Base-by-base conservation (phyloP, 2,797 vertebrate genomes). In the Aeoliscus strigatus region DNA sequence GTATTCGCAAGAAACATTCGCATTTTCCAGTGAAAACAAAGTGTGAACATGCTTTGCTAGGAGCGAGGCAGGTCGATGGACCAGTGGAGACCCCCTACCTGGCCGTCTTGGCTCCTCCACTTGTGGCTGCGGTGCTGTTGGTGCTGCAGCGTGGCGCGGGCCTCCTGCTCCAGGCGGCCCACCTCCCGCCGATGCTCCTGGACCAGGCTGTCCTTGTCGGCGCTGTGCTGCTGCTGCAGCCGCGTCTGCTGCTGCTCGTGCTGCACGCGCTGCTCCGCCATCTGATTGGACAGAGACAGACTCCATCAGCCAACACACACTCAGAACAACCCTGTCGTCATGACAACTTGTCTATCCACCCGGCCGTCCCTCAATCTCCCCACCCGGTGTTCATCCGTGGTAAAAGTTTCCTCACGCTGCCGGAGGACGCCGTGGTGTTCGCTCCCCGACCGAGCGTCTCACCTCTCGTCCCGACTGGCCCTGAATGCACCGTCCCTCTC, bases 201-300 rank as follows among this genome's bases (percentile, higher is more conserved):
- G 89, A 92, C 91, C 85, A 95, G 88, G 89, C 90, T 85, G 82
- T 93, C 93, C 90, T 91, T 93, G 86, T 93, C 91, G 62, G 90
- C 80, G 80, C 85, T 92, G 82, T 94, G 93, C 88, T 92, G 91
- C 87, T 96, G 91, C 86, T 91, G 92, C 85, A 93, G 91, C 90
- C 93, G 93, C 85, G 88, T 94, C 92, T 93, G 93, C 92, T 96
- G 94, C 87, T 96, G 93, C 83, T 98, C 94, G 68, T 91, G 90
- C 90, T 93, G 91, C 90, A 91, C 86, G 86, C 91, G 93, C 90
- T 95, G 92, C 90, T 94, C 92, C 87, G 91, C 91, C 89, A 96
- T 97, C 96, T 99, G 95, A 97, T 97, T 97, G 95, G 94, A 94
- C 72, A 75, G 81, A 89, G 89, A 90, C 79, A 94, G 91, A 94